phyloP scores from a whole-genome alignment of 2,113 vertebrate species.

The Glaucomys volans region DNA sequence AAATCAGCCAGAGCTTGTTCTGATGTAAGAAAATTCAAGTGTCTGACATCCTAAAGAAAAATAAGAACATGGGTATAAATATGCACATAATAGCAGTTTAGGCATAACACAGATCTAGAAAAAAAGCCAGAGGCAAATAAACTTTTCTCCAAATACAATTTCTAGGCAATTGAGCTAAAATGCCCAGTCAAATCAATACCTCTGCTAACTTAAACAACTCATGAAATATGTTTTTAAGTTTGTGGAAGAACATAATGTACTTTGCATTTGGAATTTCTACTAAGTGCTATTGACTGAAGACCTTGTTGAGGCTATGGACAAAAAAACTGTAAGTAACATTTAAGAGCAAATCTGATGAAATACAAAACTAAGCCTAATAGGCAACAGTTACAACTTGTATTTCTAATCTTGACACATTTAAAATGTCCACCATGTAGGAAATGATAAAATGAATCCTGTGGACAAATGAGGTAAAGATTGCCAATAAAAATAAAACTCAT shows the following conservation, averaged over 20 bases:
- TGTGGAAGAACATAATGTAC: constrained; percentile 27
- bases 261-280: constrained; percentile 26
- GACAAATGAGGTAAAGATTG: neutral
- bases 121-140: neutral
- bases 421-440: constrained; percentile 28
- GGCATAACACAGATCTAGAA: neutral
- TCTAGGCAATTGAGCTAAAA: constrained; percentile 23
- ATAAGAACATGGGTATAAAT: constrained; percentile 62
- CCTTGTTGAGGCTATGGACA: constrained; percentile 38
- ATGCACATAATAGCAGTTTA: constrained; percentile 1
- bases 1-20: constrained; percentile 98
- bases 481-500: constrained; percentile 57
- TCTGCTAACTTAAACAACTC: constrained; percentile 25
- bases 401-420: constrained; percentile 53
- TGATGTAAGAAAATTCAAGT: constrained; percentile 96
- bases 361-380: constrained; percentile 50
- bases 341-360: constrained; percentile 25
- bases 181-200: neutral
- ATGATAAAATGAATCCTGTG: constrained; percentile 18
- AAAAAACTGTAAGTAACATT: constrained; percentile 11
- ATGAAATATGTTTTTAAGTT: constrained; percentile 10
- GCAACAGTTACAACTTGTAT: neutral
- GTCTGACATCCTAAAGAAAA: constrained; percentile 91
- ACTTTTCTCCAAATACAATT: constrained; percentile 53
- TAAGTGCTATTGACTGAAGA: constrained; percentile 41